phyloP scores from a whole-genome alignment of 2,888 invertebrate species.

The Notodonta dromedarius region DNA sequence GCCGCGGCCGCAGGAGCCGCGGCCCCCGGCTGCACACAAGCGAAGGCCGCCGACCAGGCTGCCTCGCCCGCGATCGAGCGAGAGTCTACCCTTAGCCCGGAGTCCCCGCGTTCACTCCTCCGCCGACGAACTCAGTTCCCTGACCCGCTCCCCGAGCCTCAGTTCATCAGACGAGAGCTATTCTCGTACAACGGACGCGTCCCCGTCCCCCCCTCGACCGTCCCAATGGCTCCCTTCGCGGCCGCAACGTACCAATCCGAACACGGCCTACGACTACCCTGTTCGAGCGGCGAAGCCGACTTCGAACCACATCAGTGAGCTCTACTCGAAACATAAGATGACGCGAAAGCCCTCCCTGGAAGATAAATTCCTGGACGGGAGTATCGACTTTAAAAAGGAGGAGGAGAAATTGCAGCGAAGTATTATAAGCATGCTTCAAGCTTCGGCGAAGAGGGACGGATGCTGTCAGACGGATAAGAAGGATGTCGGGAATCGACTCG shows the following conservation, averaged over 20 bases:
- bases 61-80: slow-evolving; percentile 87
- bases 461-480: slow-evolving; percentile 88
- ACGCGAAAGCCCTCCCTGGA: slow-evolving; percentile 71
- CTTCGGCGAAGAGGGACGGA: slow-evolving; percentile 85
- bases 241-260: slow-evolving; percentile 79
- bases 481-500: slow-evolving; percentile 73
- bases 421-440: slow-evolving; percentile 80
- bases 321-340: slow-evolving; percentile 73
- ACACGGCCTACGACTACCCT: slow-evolving; percentile 83
- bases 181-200: slow-evolving; percentile 90
- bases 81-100: slow-evolving; percentile 84
- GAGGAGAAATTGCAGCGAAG: slow-evolving; percentile 78
- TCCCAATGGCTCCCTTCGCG: slow-evolving; percentile 78
- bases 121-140: slow-evolving; percentile 92
- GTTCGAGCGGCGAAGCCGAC: slow-evolving; percentile 74
- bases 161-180: slow-evolving; percentile 94
- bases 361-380: slow-evolving; percentile 70
- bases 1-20: slow-evolving; percentile 83
- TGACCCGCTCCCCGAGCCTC: slow-evolving; percentile 92
- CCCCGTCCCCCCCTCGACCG: slow-evolving; percentile 85
- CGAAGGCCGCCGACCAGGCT: slow-evolving; percentile 74
- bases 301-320: slow-evolving; percentile 66
- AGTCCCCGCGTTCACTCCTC: slow-evolving; percentile 89
- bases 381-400: slow-evolving; percentile 71
- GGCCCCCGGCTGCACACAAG: slow-evolving; percentile 70